Evolutionary conservation across 2,888 invertebrate genomes (phyloP), one percentile per base, ranked within the genome.

Genomic region (Athalia rosae): DNA sequence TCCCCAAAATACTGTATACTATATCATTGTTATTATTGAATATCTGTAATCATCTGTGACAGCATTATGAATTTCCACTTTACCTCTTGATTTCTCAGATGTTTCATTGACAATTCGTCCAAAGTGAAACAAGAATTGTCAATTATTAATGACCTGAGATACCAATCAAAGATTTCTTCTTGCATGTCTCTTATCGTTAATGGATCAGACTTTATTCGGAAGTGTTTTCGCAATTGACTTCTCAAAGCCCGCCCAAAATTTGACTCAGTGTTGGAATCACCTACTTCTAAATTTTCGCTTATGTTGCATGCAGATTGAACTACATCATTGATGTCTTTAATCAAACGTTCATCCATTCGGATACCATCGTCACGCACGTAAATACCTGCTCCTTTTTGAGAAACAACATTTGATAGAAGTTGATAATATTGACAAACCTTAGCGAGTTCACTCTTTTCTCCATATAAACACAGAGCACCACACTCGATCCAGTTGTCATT

Each of bases 391-490:
- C 93, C 93, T 88, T 94, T 94, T 81, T 90, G 89, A 0, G 92
- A 92, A 50, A 87, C 87, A 76, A 87, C 83, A n/a, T 89, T 83
- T 5, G 91, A 90, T 11, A 93, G 80, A 50, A 94, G 88, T 73
- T 91, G 84, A 77, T 91, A 84, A 67, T 90, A 78, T 71, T 89
- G 81, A 9, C 93, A 91, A 43, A 92, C 85, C 79, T 91, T 84
- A 77, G 91, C 92, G 41, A 93, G 85, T n/a, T 87, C 85, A 84
- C 92, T 93, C 73, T 89, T 85, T 77, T 91, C 91, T 0, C 93
- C 93, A 83, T 94, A 94, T 58, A 94, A 86, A 92, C 93, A 94
- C 84, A 94, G 93, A 0, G 94, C 94, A 1, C 94, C 94, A 41
- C 91, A 82, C 85, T 94, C 94, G 66, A 93, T 84, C 79, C 91